These are phyloP conservation scores for Chascanopsetta lugubris DNA, from an alignment of 2,113 vertebrate genomes.

Conservation along the genomic window DNA sequence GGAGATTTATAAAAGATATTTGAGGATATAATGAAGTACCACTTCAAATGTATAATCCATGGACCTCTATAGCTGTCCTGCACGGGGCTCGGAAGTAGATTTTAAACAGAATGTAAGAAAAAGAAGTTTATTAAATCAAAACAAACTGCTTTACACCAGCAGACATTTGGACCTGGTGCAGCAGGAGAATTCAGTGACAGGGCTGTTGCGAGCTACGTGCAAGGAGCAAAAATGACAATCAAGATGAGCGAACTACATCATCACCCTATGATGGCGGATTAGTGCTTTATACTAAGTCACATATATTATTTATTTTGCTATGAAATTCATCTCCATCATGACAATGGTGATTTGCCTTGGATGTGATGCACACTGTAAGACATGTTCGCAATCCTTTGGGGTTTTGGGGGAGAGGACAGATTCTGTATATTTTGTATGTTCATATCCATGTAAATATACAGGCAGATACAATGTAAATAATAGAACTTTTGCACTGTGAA, in stretches of 20 bases:
- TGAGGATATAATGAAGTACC: neutral
- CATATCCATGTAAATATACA: constrained; percentile 38
- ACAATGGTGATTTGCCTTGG: constrained; percentile 25
- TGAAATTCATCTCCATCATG: constrained; percentile 14
- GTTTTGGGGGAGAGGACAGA: constrained; percentile 25
- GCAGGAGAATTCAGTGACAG: neutral
- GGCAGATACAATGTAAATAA: constrained; percentile 46
- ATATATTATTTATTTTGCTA: constrained; percentile 52
- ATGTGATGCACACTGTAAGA: constrained; percentile 39
- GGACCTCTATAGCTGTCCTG: neutral
- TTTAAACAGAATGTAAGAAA: neutral
- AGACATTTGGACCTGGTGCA: constrained; percentile 9
- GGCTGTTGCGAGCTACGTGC: neutral
- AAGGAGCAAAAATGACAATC: constrained; percentile 49
- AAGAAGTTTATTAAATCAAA: neutral
- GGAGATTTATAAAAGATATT: neutral
- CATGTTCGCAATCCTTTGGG: constrained; percentile 11
- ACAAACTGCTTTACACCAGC: constrained; percentile 3
- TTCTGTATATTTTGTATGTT: constrained; percentile 64
- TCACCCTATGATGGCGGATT: constrained; percentile 18
- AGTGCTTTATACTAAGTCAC: constrained; percentile 7
- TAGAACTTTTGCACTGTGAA: constrained; percentile 62
- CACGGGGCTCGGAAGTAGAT: neutral
- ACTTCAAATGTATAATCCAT: neutral
- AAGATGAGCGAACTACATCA: constrained; percentile 11